Base-by-base conservation (phyloP, 2,113 vertebrate species). In the Odontophorus gujanensis region DNA sequence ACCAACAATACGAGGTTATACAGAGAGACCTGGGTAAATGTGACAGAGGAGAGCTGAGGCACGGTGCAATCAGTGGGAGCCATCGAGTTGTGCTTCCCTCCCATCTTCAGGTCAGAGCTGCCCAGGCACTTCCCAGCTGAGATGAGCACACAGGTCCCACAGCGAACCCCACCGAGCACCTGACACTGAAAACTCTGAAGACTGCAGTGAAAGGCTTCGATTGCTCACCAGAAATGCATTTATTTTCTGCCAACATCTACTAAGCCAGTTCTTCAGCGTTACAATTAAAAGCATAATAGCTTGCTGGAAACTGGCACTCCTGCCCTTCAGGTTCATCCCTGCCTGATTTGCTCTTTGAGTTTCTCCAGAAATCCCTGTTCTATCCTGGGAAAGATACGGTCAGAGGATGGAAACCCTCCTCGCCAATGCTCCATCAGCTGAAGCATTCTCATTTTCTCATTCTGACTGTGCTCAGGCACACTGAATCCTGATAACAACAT, bases 91-190 rank as follows among this genome's bases (percentile, higher is more conserved):
- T 43, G 38, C n/a, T 67, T 58, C 68, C 38, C 59, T 87, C 77
- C 62, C 12, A 0, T 14, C 57, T 13, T 32, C 13, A 3, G 58
- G 34, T n/a, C 32, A 13, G 61, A 50, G 67, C 74, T 20, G 32
- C 4, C 7, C 22, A 7, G n/a, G 11, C 14, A 17, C 5, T 26
- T 22, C 47, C 55, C 55, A 12, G 24, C 48, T 5, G 11, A 2
- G 6, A 1, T 4, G 38, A 71, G 34, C 72, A 73, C n/a, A 3
- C 13, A 3, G 48, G 20, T 43, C 53, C 47, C 38, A 7, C 2
- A 3, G 24, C 7, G 20, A 61, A 30, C 45, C 45, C 58, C 3
- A 6, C 6, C 1, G 3, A 6, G 45, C 6, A 12, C 7, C 36
- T 11, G 25, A 61, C 43, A 28, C 40, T 32, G 28, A 53, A 17